Evolutionary conservation across 64 coral and sea anemone genomes (phyloP), one percentile per base, ranked within the genome.

Genomic region (Pachyseris speciosa): DNA sequence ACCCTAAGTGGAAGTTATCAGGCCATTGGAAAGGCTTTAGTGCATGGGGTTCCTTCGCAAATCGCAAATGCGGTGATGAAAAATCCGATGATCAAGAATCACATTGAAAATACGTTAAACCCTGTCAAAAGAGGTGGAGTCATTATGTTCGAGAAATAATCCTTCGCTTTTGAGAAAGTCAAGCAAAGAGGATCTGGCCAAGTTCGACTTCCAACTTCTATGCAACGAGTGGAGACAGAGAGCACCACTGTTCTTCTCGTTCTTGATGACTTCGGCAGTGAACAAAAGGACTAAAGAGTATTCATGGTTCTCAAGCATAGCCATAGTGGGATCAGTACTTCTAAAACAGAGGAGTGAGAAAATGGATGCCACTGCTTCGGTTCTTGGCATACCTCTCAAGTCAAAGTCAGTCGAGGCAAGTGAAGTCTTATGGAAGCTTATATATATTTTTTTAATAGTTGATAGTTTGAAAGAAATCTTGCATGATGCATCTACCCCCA

Each of bases 201-300:
- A 60, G 83, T 59, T 83, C 52, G 78, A 61, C 57, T 83, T 83
- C 25, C 50, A 83, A 52, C 50, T 57, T 27, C 32, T 83, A 27
- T 88, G 86, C 55, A 73, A 88, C 28, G 86, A 88, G 33, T 88
- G 67, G 85, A 88, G 39, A 88, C 16, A 50, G 42, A 71, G 85
- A 88, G 85, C 85, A 37, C 86, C 86, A 38, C 33, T 88, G 47
- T 88, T 88, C 52, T 88, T 74, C 42, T 88, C 67, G 30, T 88
- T 75, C 59, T 26, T 88, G 29, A 53, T 88, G 86, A 88, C 86
- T 74, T 63, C 83, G 16, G 49, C 69, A 11, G 55, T 51, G 15
- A 88, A 88, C 69, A 88, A 26, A 88, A 73, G 86, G 55, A 88
- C 67, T 26, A 88, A 75, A 58, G 69, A 36, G 19, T 52, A 47